These are phyloP conservation scores for Hipparchia sbordonii DNA, from an alignment of 2,888 invertebrate genomes.

Conservation along the genomic window DNA sequence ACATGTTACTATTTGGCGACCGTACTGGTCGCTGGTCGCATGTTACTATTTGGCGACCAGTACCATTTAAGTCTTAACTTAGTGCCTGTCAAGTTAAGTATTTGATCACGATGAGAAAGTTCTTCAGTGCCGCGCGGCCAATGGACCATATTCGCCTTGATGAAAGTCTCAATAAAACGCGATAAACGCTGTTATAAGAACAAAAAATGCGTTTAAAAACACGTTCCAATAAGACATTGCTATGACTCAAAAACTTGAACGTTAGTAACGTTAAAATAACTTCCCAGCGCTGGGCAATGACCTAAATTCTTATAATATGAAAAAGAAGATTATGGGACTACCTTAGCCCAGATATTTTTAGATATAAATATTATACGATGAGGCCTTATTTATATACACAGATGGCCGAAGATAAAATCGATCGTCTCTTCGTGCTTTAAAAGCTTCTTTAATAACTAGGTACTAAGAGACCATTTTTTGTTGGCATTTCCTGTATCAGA, in stretches of 20 bases:
- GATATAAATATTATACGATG: too few relatives aligned
- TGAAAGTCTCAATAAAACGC: slow-evolving; percentile 37
- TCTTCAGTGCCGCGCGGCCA: slow-evolving; percentile 12
- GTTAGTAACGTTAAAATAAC: not conserved
- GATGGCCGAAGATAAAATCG: too few relatives aligned
- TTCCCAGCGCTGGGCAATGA: not conserved
- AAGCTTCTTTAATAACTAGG: too few relatives aligned
- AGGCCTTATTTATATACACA: too few relatives aligned
- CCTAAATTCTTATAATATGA: not conserved
- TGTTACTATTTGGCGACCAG: not conserved
- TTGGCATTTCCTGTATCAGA: too few relatives aligned
- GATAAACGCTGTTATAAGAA: slow-evolving; percentile 29
- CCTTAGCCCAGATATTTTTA: not conserved
- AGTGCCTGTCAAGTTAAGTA: slow-evolving; percentile 7
- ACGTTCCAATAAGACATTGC: slow-evolving; percentile 14
- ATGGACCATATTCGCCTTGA: slow-evolving; percentile 29
- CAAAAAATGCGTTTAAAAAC: slow-evolving; percentile 21
- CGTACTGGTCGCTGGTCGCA: too few relatives aligned
- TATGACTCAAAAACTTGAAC: slow-evolving; percentile 3
- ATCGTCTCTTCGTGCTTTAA: too few relatives aligned
- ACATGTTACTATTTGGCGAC: not conserved
- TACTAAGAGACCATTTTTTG: not conserved
- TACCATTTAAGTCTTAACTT: slow-evolving; percentile 10
- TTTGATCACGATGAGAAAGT: slow-evolving; percentile 22
- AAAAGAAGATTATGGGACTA: not conserved